Evolutionary conservation across 2,888 invertebrate species (phyloP).

Genomic region (Nipponacmea schrenckii): DNA sequence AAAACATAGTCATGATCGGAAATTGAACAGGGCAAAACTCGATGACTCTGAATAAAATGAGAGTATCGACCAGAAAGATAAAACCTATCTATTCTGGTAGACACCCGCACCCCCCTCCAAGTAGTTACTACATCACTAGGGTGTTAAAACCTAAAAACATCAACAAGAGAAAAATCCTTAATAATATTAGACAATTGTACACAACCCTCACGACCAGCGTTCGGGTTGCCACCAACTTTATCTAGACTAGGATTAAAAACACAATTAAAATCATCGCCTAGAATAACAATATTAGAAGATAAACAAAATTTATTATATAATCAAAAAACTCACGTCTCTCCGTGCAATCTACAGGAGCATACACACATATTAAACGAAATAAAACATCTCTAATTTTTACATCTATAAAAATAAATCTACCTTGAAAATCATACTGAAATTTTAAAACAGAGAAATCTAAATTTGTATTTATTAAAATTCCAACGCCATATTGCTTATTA

Average conservation of each 20-base stretch:
- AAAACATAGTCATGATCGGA: no score
- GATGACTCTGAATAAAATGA: neutral
- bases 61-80: neutral
- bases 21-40: conserved; percentile 2
- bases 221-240: conserved; percentile 4
- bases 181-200: neutral
- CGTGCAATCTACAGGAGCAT: no score
- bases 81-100: no score
- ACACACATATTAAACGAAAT: no score
- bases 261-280: conserved; percentile 17
- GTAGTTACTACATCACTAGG: neutral
- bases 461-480: neutral
- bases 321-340: no score
- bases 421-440: conserved; percentile 6
- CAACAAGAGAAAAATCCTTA: conserved; percentile 10
- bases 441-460: neutral
- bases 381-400: neutral
- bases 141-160: neutral
- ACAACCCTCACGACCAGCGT: neutral
- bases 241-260: neutral
- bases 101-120: neutral
- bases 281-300: conserved; percentile 1
- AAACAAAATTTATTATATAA: neutral
- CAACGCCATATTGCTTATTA: conserved; percentile 7
- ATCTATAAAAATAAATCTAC: conserved; percentile 10